Evolutionary conservation across 2,888 invertebrate genomes (phyloP), one percentile per base, ranked within the genome.

Genomic region (Girardia tigrina): DNA sequence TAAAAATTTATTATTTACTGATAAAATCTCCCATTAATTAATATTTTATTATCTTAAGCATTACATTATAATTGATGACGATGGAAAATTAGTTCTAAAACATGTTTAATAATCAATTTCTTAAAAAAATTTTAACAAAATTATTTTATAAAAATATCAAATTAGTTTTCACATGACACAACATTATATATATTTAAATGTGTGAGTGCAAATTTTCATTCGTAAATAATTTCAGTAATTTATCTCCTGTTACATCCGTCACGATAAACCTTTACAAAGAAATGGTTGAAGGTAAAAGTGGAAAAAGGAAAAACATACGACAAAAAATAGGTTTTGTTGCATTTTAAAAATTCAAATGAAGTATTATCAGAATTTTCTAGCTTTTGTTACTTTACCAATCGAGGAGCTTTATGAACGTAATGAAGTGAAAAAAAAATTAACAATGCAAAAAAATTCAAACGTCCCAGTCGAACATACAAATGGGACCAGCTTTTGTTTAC

Each of bases 281-380:
- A 56, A 12, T 56, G 56, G 56, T 56, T 6, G 56, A 56, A 56
- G 56, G 56, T 56, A 56, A 56, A 56, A 23, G 56, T 4, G 56
- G 56, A 20, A 56, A 56, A 56, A 56, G 56, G 23, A 56, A 56
- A 56, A 56, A 56, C n/a, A 56, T 56, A n/a, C 4, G 56, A 56
- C 56, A 56, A n/a, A 56, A 56, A 56, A 56, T 56, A 12, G 56
- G 56, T 56, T 36, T 36, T n/a, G n/a, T n/a, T n/a, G n/a, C n/a
- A n/a, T n/a, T n/a, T n/a, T n/a, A n/a, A n/a, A n/a, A n/a, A n/a
- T n/a, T n/a, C n/a, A 36, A 36, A 36, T 36, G 16, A 36, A 36
- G 16, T 12, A 36, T 36, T 36, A 36, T 36, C 16, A 16, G 36
- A 36, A 36, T 8, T 36, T 36, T 36, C 23, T 16, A 56, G 56